Evolutionary conservation across 1,140 invertebrate species (phyloP).

Genomic region (Octopus bimaculoides): DNA sequence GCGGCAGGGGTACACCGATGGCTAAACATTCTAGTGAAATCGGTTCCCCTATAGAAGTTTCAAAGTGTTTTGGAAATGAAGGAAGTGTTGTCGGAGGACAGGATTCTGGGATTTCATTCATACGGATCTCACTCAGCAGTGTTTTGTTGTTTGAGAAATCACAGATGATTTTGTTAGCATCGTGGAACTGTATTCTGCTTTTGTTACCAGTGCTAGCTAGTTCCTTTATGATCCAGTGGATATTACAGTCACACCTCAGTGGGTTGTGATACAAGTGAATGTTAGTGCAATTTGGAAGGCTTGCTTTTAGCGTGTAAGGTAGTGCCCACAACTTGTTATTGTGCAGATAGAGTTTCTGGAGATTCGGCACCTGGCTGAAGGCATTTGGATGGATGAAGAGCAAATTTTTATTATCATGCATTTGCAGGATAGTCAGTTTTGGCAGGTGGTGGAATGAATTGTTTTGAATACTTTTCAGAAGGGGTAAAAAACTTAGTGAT

Average conservation of each 20-base stretch:
- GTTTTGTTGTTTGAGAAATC: slow-evolving; percentile 39
- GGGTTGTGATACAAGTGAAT: slow-evolving; percentile 58
- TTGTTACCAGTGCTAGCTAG: slow-evolving; percentile 20
- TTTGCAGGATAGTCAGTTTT: slow-evolving; percentile 45
- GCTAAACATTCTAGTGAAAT: slow-evolving; percentile 57
- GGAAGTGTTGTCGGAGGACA: slow-evolving; percentile 53
- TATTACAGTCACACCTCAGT: slow-evolving; percentile 60
- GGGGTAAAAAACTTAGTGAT: slow-evolving; percentile 50
- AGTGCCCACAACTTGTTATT: slow-evolving; percentile 55
- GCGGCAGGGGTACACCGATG: slow-evolving; percentile 54
- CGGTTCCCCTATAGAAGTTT: slow-evolving; percentile 54
- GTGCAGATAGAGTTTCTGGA: slow-evolving; percentile 53
- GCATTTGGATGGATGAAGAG: slow-evolving; percentile 55
- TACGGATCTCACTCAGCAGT: slow-evolving; percentile 44
- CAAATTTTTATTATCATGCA: slow-evolving; percentile 55
- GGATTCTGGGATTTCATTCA: slow-evolving; percentile 35
- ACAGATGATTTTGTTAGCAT: slow-evolving; percentile 52
- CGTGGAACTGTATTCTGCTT: slow-evolving; percentile 32
- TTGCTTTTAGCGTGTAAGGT: slow-evolving; percentile 36
- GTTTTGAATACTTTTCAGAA: slow-evolving; percentile 52
- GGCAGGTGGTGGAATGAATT: slow-evolving; percentile 56
- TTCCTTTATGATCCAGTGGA: slow-evolving; percentile 54
- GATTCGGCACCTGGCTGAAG: slow-evolving; percentile 49
- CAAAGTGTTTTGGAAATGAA: slow-evolving; percentile 42
- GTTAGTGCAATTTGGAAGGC: slow-evolving; percentile 41